Evolutionary conservation across 1,140 invertebrate genomes (phyloP).

Genomic region (Andricus grossulariae): DNA sequence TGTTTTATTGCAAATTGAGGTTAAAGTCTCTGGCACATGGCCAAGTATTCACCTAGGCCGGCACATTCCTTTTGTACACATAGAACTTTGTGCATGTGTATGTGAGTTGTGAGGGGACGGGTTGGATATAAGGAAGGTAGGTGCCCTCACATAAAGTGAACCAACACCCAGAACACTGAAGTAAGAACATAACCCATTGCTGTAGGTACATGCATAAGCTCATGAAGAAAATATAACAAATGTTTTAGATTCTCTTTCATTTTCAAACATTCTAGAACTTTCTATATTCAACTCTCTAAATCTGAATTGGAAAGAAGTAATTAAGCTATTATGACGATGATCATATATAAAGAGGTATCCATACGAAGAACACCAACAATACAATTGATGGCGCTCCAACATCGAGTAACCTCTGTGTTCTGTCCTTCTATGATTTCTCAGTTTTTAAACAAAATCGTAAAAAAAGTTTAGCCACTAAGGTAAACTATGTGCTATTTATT

Average conservation of each 20-base stretch:
- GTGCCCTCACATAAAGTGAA: constrained; percentile 12
- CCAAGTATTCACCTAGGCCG: constrained; percentile 66
- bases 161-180: background rate
- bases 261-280: too few species aligned
- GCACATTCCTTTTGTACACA: constrained; percentile 49
- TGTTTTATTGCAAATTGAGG: constrained; percentile 73
- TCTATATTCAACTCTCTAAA: too few species aligned
- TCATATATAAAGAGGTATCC: too few species aligned
- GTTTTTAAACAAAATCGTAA: too few species aligned
- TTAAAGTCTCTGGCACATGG: constrained; percentile 69
- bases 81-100: background rate
- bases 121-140: background rate
- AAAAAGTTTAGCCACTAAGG: too few species aligned
- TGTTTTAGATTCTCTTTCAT: background rate
- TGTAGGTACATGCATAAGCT: background rate
- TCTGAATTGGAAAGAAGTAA: too few species aligned
- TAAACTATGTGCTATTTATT: too few species aligned
- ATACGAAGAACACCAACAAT: too few species aligned
- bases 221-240: background rate
- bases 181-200: constrained; percentile 12
- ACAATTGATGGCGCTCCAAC: too few species aligned
- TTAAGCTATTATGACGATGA: too few species aligned
- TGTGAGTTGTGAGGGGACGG: background rate
- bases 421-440: too few species aligned
- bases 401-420: too few species aligned